Evolutionary conservation across 2,888 invertebrate species (phyloP).

Genomic region (Catocala sponsa): DNA sequence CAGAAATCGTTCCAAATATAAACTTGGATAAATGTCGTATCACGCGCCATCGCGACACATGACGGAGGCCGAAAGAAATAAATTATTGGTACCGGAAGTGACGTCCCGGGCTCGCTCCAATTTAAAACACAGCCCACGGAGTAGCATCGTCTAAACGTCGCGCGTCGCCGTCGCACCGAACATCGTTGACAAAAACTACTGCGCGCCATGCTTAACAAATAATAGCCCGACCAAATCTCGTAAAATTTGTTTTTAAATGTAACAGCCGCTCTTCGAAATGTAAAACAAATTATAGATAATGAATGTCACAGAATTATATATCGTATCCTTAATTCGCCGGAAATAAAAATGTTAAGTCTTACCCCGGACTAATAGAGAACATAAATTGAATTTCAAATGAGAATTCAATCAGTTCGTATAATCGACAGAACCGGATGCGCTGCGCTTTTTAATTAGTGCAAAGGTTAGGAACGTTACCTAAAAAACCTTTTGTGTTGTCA

Average conservation of each 20-base stretch:
- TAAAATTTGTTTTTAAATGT: conserved; percentile 60
- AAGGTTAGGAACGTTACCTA: conserved; percentile 72
- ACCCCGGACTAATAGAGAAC: conserved; percentile 68
- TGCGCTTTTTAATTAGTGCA: conserved; percentile 81
- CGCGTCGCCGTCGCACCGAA: conserved; percentile 38
- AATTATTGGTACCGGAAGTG: conserved; percentile 87
- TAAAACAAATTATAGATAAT: conserved; percentile 68
- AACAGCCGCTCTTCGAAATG: conserved; percentile 48
- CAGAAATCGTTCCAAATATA: conserved; percentile 80
- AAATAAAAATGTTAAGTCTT: conserved; percentile 74
- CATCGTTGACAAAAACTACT: conserved; percentile 51
- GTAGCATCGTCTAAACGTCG: conserved; percentile 52
- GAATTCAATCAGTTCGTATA: conserved; percentile 77
- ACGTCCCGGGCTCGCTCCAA: conserved; percentile 83
- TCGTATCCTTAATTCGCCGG: conserved; percentile 73
- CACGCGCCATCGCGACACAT: conserved; percentile 81
- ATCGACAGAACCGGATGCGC: conserved; percentile 77
- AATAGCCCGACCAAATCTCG: conserved; percentile 49
- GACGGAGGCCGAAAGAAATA: conserved; percentile 83
- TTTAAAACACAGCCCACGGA: conserved; percentile 77
- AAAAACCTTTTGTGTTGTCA: conserved; percentile 65
- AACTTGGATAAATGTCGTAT: conserved; percentile 81
- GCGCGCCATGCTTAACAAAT: conserved; percentile 40
- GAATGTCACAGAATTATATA: conserved; percentile 66
- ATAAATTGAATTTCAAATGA: conserved; percentile 81